Evolutionary conservation across 2,888 invertebrate genomes (phyloP).

Genomic region (Exephanes ischioxanthus): DNA sequence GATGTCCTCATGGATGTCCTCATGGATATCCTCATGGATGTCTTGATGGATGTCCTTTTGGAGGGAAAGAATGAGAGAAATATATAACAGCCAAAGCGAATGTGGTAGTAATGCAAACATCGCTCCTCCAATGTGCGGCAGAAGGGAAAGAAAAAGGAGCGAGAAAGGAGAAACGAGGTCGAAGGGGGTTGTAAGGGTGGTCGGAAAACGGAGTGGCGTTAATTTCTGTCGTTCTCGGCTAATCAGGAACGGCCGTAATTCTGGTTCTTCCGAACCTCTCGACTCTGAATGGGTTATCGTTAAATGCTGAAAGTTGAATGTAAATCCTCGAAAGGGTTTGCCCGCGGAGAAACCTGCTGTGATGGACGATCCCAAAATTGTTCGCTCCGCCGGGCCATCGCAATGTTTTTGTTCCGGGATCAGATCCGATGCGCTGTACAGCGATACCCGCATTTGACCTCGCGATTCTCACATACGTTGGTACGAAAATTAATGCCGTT

Average conservation of each 20-base stretch:
- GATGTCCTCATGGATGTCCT: too few species aligned
- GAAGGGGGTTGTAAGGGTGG: background rate
- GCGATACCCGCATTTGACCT: background rate
- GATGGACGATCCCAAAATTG: background rate
- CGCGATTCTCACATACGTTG: background rate
- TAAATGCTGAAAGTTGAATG: background rate
- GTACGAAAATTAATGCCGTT: conserved; percentile 5
- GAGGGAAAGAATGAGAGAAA: conserved; percentile 52
- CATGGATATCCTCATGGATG: too few species aligned
- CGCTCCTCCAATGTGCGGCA: background rate
- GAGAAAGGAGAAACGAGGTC: conserved; percentile 6
- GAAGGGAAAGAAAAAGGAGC: conserved; percentile 14
- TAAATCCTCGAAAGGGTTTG: conserved; percentile 3
- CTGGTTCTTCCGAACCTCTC: background rate
- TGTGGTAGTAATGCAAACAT: conserved; percentile 23
- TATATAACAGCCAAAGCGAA: conserved; percentile 28
- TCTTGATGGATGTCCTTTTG: background rate
- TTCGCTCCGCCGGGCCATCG: background rate
- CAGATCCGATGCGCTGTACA: background rate
- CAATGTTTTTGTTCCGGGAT: background rate
- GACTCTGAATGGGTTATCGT: background rate
- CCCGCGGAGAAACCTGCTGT: background rate
- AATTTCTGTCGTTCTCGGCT: conserved; percentile 17
- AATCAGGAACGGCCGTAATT: background rate
- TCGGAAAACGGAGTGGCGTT: background rate